phyloP scores from a whole-genome alignment of 2,888 invertebrate species.

The Tigriopus californicus region DNA sequence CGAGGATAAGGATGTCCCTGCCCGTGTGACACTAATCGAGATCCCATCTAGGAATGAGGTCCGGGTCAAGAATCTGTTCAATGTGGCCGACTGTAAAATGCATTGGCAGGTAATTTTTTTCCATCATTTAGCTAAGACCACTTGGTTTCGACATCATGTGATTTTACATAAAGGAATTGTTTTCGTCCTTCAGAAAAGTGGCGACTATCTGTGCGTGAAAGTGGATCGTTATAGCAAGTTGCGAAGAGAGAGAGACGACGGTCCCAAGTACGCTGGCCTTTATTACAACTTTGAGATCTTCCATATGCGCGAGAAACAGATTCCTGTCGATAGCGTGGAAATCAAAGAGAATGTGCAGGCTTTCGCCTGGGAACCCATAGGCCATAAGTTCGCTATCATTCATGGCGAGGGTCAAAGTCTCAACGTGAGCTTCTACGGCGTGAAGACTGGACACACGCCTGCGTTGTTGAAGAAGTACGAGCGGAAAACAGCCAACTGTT shows the following conservation, averaged over 20 bases:
- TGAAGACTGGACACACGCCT: slow-evolving; percentile 33
- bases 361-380: slow-evolving; percentile 95
- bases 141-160: too few species aligned
- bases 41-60: slow-evolving; percentile 66
- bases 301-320: slow-evolving; percentile 91
- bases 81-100: slow-evolving; percentile 92
- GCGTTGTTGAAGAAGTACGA: slow-evolving; percentile 36
- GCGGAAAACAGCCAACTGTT: slow-evolving; percentile 60
- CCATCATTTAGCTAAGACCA: too few species aligned
- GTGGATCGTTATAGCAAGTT: slow-evolving; percentile 70
- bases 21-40: slow-evolving; percentile 76
- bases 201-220: slow-evolving; percentile 92
- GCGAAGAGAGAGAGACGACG: slow-evolving; percentile 73
- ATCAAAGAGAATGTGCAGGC: slow-evolving; percentile 55
- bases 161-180: too few species aligned
- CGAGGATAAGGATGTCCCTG: slow-evolving; percentile 89
- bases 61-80: slow-evolving; percentile 87
- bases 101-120: slow-evolving; percentile 57
- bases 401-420: slow-evolving; percentile 76
- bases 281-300: slow-evolving; percentile 98
- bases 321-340: slow-evolving; percentile 92
- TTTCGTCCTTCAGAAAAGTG: slow-evolving; percentile 45
- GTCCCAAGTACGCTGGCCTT: slow-evolving; percentile 78
- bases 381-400: slow-evolving; percentile 87
- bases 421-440: slow-evolving; percentile 77